These are phyloP conservation scores for Elaphurus davidianus DNA, from an alignment of 2,113 vertebrate genomes.

Conservation along the genomic window DNA sequence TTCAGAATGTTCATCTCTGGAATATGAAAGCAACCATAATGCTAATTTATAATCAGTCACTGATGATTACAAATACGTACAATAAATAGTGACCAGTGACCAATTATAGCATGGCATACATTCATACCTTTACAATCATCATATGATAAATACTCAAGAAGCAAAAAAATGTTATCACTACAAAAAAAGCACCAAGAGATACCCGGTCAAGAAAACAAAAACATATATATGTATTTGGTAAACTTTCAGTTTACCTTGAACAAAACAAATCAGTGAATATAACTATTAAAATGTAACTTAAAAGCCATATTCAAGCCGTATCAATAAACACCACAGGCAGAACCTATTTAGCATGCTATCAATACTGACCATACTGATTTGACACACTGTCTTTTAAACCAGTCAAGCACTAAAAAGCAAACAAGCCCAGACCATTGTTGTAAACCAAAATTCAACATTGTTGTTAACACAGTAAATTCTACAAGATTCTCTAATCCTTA, in stretches of 20 bases:
- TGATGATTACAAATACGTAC: conserved; percentile 23
- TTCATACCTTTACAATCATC: conserved; percentile 26
- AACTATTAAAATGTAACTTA: conserved; percentile 23
- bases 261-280: background rate
- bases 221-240: background rate
- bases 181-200: background rate
- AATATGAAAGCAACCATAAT: background rate
- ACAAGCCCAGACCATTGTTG: background rate
- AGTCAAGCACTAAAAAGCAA: background rate
- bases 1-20: background rate
- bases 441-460: conserved; percentile 31
- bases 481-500: background rate
- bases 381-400: conserved; percentile 33
- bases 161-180: background rate
- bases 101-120: conserved; percentile 13
- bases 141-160: conserved; percentile 16
- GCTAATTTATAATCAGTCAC: background rate
- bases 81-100: background rate
- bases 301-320: background rate
- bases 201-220: background rate
- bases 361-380: conserved; percentile 38
- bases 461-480: background rate
- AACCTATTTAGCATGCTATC: conserved; percentile 58
- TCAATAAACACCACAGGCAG: conserved; percentile 52
- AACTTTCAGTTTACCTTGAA: conserved; percentile 14